Evolutionary conservation across 2,797 vertebrate genomes (phyloP), one percentile per base, ranked within the genome.

Genomic region (Enteromius viviparus): DNA sequence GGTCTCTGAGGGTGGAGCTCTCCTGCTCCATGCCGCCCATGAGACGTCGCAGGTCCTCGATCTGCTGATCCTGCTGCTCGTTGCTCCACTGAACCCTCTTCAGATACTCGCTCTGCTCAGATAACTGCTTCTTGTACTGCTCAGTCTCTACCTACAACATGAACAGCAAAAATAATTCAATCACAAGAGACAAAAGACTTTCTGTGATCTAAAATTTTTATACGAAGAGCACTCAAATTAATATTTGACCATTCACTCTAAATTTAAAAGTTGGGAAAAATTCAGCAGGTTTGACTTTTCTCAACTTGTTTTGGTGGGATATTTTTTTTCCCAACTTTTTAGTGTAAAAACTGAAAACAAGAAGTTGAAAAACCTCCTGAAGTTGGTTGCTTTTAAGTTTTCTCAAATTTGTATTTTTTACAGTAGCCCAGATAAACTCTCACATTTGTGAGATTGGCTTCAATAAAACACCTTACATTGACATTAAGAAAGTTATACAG

Each of bases 21-120:
- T 99, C 97, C 92, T 96, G 93, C 93, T 97, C 95, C 96, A 97
- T 96, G 45, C 94, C 94, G 0, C 92, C 89, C 92, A 98, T 89
- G 80, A 97, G 89, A 69, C 95, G 93, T 86, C 95, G 95, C 19
- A 99, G 92, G 85, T 96, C 95, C 0, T 95, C 92, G 0, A 96
- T 87, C 62, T 95, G 93, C 55, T 85, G 26, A 81, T 97, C 95
- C 81, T 95, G 96, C 85, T 89, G 90, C 53, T 88, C 87, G 0
- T 83, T 85, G 0, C 23, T 92, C 79, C 90, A 87, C 86, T 97
- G 94, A 0, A 93, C 92, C 76, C 79, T 90, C 87, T 71, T 92
- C 76, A 97, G 87, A 45, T 93, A 93, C 19, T 91, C 88, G 15
- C 89, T 90, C 37, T 92, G 92, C 65, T 94, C 90, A 6, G 93